phyloP scores from a whole-genome alignment of 2,888 invertebrate genomes.

The Leucophenga maculata region DNA sequence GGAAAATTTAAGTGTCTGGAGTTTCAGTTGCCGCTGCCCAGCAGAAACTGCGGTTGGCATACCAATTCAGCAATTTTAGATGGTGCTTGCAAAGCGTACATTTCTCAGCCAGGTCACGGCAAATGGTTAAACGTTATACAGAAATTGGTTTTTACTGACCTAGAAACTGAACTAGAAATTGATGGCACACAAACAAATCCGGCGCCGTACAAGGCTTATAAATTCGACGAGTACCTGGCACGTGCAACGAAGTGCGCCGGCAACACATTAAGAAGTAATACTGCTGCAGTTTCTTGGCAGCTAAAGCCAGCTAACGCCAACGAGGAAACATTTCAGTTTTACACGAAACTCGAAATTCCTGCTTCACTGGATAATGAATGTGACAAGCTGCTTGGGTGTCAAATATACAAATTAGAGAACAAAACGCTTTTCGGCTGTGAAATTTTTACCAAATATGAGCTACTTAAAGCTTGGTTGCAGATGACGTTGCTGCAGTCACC shows the following conservation, averaged over 20 bases:
- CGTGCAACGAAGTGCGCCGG: not conserved
- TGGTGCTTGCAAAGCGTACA: constrained; percentile 42
- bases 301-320: constrained; percentile 28
- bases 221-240: constrained; percentile 38
- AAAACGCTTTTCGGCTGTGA: constrained; percentile 68
- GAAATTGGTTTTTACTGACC: not conserved
- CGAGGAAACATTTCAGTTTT: constrained; percentile 37
- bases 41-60: constrained; percentile 62
- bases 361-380: constrained; percentile 38
- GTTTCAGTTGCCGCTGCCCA: constrained; percentile 61
- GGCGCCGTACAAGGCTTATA: constrained; percentile 35
- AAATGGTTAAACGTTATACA: constrained; percentile 44
- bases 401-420: constrained; percentile 62
- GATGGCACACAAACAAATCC: not conserved
- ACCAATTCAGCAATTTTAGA: constrained; percentile 53
- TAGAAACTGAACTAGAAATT: constrained; percentile 18
- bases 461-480: constrained; percentile 63
- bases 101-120: constrained; percentile 25
- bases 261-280: constrained; percentile 32
- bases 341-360: constrained; percentile 47
- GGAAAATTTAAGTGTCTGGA: constrained; percentile 44
- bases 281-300: constrained; percentile 52
- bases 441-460: constrained; percentile 60
- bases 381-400: constrained; percentile 40
- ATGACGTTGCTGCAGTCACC: constrained; percentile 48